phyloP scores from a whole-genome alignment of 2,888 invertebrate species.

The Malacosoma neustria region DNA sequence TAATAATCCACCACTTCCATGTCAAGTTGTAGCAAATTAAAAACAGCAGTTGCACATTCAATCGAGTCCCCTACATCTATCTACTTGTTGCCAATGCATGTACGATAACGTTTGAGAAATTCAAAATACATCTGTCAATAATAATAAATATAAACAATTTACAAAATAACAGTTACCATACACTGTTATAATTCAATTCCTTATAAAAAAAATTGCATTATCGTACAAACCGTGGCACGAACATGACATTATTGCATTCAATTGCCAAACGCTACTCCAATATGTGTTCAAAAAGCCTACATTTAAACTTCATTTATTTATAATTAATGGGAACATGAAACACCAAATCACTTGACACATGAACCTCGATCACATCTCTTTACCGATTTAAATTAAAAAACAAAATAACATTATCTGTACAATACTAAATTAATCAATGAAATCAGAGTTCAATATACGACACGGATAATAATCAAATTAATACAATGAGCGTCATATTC shows the following conservation, averaged over 20 bases:
- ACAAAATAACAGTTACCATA: no score
- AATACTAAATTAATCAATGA: conserved; percentile 26
- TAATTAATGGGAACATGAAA: conserved; percentile 36
- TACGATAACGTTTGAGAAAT: conserved; percentile 14
- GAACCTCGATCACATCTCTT: conserved; percentile 19
- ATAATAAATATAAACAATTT: neutral
- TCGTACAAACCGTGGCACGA: conserved; percentile 32
- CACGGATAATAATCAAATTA: conserved; percentile 37
- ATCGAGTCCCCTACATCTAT: conserved; percentile 61
- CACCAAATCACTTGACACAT: conserved; percentile 32
- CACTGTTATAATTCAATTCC: no score
- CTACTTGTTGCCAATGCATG: conserved; percentile 32
- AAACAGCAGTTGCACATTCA: no score
- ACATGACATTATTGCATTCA: conserved; percentile 59
- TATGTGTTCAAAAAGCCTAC: conserved; percentile 60
- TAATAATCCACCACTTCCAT: no score
- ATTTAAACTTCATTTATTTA: conserved; percentile 27
- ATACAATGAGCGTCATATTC: conserved; percentile 44
- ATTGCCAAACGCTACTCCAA: conserved; percentile 59
- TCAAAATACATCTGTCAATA: neutral
- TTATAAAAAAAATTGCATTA: neutral
- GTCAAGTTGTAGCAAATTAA: no score
- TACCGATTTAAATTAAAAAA: conserved; percentile 13
- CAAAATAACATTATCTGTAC: conserved; percentile 23
- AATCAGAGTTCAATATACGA: conserved; percentile 35